Percentiles rank a stretch among this genome's conserved stretches.
Evolutionary conservation across 2,797 vertebrate genomes (phyloP).

Genomic region (Anguilla marmorata): DNA sequence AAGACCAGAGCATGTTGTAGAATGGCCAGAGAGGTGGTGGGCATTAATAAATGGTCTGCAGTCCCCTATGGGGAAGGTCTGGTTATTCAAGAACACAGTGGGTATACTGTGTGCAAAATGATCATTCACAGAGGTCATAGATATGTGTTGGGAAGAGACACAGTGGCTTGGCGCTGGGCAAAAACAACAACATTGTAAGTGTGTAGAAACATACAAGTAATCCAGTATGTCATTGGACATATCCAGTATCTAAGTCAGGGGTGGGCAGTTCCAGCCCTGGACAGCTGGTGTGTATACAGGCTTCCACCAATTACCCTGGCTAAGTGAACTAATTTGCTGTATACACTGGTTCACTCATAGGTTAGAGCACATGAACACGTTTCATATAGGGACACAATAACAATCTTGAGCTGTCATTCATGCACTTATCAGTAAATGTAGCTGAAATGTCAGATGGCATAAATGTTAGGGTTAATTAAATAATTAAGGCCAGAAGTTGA

Average conservation of each 20-base stretch:
- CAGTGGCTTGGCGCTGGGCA: neutral
- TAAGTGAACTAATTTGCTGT: too few relatives aligned
- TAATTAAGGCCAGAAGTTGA: too few relatives aligned
- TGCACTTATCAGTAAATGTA: too few relatives aligned
- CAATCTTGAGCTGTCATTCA: too few relatives aligned
- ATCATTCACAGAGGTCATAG: neutral
- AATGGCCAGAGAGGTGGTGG: constrained; percentile 65
- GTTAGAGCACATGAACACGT: too few relatives aligned
- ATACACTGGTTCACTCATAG: too few relatives aligned
- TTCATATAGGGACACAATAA: too few relatives aligned
- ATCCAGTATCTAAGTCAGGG: neutral
- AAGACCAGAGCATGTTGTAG: constrained; percentile 46
- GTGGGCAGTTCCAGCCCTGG: too few relatives aligned
- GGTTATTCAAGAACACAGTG: constrained; percentile 70
- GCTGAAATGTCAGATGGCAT: too few relatives aligned
- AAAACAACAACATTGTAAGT: neutral
- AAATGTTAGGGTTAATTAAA: too few relatives aligned
- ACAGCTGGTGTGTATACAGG: too few relatives aligned
- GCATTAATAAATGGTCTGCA: constrained; percentile 73
- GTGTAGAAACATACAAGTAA: neutral
- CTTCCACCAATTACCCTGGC: too few relatives aligned
- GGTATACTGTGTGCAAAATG: neutral
- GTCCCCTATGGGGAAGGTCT: constrained; percentile 76
- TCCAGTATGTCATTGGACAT: neutral
- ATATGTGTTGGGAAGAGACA: neutral